Percentiles rank a stretch among this genome's conserved stretches.
These are phyloP conservation scores for Vultur gryphus DNA, from an alignment of 2,797 vertebrate genomes.

Conservation along the genomic window DNA sequence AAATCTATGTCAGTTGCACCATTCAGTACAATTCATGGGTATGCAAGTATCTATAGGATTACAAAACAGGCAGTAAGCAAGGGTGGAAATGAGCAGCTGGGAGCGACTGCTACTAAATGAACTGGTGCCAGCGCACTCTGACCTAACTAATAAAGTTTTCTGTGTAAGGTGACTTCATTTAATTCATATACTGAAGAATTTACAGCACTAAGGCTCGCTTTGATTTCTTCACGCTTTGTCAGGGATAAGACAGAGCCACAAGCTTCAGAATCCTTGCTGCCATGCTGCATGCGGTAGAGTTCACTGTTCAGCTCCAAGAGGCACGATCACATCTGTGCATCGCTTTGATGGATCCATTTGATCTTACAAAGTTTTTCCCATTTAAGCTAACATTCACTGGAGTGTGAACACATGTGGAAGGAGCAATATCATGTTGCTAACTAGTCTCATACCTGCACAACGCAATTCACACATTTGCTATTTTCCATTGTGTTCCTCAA, in stretches of 20 bases:
- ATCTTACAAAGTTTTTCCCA: neutral
- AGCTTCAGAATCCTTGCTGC: neutral
- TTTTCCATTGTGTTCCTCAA: neutral
- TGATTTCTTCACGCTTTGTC: neutral
- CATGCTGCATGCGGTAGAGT: fast-evolving
- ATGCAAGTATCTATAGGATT: neutral
- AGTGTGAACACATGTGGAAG: fast-evolving
- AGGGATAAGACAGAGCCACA: neutral
- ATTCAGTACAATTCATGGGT: neutral
- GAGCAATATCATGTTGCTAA: neutral
- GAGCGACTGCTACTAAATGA: neutral
- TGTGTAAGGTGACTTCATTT: neutral
- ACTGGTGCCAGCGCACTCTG: neutral
- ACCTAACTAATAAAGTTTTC: neutral
- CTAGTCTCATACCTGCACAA: neutral
- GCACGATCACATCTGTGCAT: neutral
- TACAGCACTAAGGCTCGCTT: neutral
- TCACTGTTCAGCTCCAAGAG: neutral
- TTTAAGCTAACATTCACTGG: neutral
- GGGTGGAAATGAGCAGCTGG: neutral
- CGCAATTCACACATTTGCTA: neutral
- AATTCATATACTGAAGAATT: neutral
- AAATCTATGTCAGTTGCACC: neutral
- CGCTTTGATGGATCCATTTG: neutral
- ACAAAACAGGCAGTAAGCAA: neutral